Percentiles rank a stretch among this genome's conserved stretches.
phyloP scores from a whole-genome alignment of 2,113 vertebrate genomes.

The Ictalurus furcatus region DNA sequence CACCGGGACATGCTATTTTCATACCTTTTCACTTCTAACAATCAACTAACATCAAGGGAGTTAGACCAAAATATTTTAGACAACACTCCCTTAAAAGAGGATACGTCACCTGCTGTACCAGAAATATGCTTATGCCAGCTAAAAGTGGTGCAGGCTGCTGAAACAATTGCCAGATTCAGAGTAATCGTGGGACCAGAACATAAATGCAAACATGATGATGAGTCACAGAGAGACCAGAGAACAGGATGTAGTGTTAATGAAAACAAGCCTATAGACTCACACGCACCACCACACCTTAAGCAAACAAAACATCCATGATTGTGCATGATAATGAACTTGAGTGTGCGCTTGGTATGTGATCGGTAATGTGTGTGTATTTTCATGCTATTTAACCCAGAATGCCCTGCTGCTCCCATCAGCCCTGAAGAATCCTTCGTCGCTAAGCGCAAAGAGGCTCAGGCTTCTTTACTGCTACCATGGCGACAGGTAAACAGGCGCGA shows the following conservation, averaged over 20 bases:
- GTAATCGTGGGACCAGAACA: neutral
- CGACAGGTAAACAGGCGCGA: slow-evolving; percentile 68
- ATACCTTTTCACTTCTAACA: neutral
- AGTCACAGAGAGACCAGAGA: slow-evolving; percentile 28
- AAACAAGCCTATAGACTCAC: slow-evolving; percentile 33
- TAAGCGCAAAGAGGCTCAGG: slow-evolving; percentile 60
- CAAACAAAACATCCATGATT: slow-evolving; percentile 41
- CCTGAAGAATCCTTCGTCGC: slow-evolving; percentile 56
- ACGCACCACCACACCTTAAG: slow-evolving; percentile 44
- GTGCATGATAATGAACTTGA: slow-evolving; percentile 2
- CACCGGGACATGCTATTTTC: neutral
- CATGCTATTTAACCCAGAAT: slow-evolving; percentile 52
- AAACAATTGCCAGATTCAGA: neutral
- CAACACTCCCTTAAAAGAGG: neutral
- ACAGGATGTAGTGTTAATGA: slow-evolving; percentile 42
- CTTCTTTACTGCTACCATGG: slow-evolving; percentile 65
- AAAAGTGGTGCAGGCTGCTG: neutral
- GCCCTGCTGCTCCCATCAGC: slow-evolving; percentile 52
- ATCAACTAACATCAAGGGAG: neutral
- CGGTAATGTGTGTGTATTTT: neutral
- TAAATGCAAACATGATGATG: neutral
- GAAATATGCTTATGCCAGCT: neutral
- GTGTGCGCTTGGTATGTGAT: neutral
- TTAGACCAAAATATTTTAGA: neutral
- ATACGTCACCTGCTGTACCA: neutral